Base-by-base conservation (phyloP, 2,113 vertebrate genomes). In the Myocastor coypus region DNA sequence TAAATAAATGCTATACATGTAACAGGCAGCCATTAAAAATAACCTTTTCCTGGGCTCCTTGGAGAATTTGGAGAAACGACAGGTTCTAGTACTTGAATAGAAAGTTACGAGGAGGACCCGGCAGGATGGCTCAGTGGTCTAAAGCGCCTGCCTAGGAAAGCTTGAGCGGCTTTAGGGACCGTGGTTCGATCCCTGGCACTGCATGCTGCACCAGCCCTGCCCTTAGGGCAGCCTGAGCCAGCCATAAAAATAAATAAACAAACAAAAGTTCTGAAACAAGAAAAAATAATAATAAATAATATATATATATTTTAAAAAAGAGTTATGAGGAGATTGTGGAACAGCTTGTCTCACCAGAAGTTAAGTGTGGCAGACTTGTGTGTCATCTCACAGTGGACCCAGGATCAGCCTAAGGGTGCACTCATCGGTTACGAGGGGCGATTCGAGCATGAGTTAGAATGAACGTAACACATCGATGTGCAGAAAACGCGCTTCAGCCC, bases 71-170 rank as follows among this genome's bases (percentile, higher is more conserved):
- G 37, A 83, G 37, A 89, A 86, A 52, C 30, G 30, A n/a, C 19
- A 64, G 17, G 26, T 82, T 87, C 55, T 77, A 81, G n/a, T 17
- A 86, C 71, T 93, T 13, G n/a, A 69, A 37, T 59, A 83, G n/a
- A 63, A 95, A 89, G 89, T 94, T 57, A 82, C 64, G 92, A 77
- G 71, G n/a, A n/a, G n/a, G n/a, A n/a, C n/a, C n/a, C n/a, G n/a
- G n/a, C n/a, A n/a, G n/a, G n/a, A n/a, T n/a, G n/a, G n/a, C n/a
- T n/a, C n/a, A n/a, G n/a, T n/a, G n/a, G n/a, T n/a, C n/a, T n/a
- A n/a, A n/a, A n/a, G n/a, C n/a, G n/a, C n/a, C n/a, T n/a, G n/a
- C n/a, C n/a, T n/a, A n/a, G n/a, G n/a, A n/a, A n/a, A n/a, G n/a
- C n/a, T n/a, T n/a, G n/a, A n/a, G n/a, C n/a, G n/a, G n/a, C n/a